phyloP scores from a whole-genome alignment of 2,113 vertebrate genomes.

The Thunnus thynnus region DNA sequence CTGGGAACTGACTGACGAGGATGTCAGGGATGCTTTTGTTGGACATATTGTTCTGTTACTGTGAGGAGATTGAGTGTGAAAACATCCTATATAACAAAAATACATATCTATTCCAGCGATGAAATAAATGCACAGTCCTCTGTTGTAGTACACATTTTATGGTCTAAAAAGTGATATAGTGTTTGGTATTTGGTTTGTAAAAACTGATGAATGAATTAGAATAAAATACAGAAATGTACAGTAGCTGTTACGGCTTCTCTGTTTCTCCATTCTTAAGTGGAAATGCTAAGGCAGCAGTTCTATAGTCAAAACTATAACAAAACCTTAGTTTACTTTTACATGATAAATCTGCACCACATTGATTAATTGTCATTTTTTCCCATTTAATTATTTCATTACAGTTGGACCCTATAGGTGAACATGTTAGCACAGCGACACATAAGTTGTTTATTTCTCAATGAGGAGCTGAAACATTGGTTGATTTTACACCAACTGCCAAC shows the following conservation, averaged over 20 bases:
- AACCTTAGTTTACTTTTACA: too few relatives aligned
- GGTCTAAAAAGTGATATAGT: neutral
- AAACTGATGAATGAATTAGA: neutral
- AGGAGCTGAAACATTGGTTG: constrained; percentile 32
- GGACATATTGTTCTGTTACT: constrained; percentile 7
- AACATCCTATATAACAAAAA: neutral
- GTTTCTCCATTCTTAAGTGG: too few relatives aligned
- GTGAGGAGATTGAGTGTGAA: neutral
- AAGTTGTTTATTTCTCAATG: constrained; percentile 54
- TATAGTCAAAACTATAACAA: too few relatives aligned
- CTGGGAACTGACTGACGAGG: constrained; percentile 4
- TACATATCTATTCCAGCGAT: neutral
- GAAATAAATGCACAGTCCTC: neutral
- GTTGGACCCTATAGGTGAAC: neutral
- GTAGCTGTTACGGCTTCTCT: too few relatives aligned
- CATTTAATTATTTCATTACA: neutral
- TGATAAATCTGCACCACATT: neutral
- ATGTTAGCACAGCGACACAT: constrained; percentile 7
- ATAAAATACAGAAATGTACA: neutral
- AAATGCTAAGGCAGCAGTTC: too few relatives aligned
- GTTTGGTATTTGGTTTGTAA: neutral
- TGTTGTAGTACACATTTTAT: neutral
- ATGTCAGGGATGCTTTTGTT: constrained; percentile 17
- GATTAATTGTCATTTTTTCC: neutral
- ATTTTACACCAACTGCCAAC: constrained; percentile 38